These are phyloP conservation scores for Echinometra lucunter DNA, from an alignment of 53 echinoderm and acorn worm species.

Conservation along the genomic window DNA sequence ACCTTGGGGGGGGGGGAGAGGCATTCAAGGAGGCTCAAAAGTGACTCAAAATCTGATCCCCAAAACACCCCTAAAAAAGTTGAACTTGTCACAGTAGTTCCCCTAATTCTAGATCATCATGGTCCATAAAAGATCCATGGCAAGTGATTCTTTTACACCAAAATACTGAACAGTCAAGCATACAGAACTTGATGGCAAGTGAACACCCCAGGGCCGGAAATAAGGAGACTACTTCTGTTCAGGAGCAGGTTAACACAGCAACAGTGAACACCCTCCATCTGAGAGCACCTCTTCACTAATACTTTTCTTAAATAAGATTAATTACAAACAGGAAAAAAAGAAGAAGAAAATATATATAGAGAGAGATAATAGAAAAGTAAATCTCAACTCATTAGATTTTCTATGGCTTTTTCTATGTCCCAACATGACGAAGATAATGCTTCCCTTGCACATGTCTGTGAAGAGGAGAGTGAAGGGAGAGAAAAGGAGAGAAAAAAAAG, in stretches of 20 bases:
- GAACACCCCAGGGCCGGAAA: neutral
- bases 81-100: too few relatives aligned
- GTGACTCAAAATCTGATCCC: too few relatives aligned
- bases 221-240: neutral
- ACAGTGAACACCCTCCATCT: neutral
- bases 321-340: conserved; percentile 33
- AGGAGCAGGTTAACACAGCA: neutral
- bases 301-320: conserved; percentile 42
- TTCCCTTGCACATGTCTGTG: conserved; percentile 78
- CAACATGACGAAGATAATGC: conserved; percentile 87
- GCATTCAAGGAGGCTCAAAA: too few relatives aligned
- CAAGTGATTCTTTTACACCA: too few relatives aligned
- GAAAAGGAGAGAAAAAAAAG: neutral
- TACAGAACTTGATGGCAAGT: neutral
- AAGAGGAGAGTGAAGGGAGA: neutral
- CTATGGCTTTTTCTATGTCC: conserved; percentile 92
- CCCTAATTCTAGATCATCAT: too few relatives aligned
- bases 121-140: too few relatives aligned
- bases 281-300: neutral
- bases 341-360: conserved; percentile 50
- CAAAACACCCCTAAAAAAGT: too few relatives aligned
- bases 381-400: conserved; percentile 89
- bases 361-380: conserved; percentile 43
- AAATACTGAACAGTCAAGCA: neutral
- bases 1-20: neutral